Conservation (phyloP, 2,797 vertebrate species). For the Knipowitschia caucasica region DNA sequence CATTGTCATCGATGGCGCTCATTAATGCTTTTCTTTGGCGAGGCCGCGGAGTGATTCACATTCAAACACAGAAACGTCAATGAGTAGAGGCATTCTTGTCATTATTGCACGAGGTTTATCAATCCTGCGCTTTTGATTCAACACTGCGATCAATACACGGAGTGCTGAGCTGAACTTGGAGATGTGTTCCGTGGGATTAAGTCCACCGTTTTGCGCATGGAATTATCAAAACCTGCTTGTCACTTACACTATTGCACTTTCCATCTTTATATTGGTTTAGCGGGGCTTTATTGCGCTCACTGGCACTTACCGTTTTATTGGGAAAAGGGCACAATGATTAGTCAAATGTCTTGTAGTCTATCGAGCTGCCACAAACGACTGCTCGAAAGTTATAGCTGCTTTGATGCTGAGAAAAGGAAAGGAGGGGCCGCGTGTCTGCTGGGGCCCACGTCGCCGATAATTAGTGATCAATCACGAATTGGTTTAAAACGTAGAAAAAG, state of each 20-base stretch:
- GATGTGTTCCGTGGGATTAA: conserved; percentile 14
- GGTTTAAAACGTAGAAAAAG: conserved; percentile 73
- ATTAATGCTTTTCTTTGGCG: conserved; percentile 44
- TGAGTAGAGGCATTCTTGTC: conserved; percentile 32
- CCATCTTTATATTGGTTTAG: conserved; percentile 20
- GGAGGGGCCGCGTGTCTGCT: conserved; percentile 45
- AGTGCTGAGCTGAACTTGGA: conserved; percentile 7
- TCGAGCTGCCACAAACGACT: conserved; percentile 56
- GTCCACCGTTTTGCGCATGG: conserved; percentile 12
- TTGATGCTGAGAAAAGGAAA: conserved; percentile 44
- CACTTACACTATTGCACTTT: conserved; percentile 6
- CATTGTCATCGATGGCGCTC: conserved; percentile 46
- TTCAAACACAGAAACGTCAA: conserved; percentile 40
- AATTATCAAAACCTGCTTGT: conserved; percentile 24
- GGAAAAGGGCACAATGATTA: conserved; percentile 54
- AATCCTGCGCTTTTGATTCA: conserved; percentile 29
- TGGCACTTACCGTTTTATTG: conserved; percentile 52
- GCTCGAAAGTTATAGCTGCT: conserved; percentile 63
- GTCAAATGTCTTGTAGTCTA: conserved; percentile 58
- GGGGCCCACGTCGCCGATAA: conserved; percentile 64
- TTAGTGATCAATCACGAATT: conserved; percentile 76
- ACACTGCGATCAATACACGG: conserved; percentile 31
- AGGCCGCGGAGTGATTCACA: conserved; percentile 35
- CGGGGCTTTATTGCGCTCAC: conserved; percentile 49
- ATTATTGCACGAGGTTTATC: conserved; percentile 38